A percentile compares a stretch with the other conserved stretches of the same genome.
phyloP scores from a whole-genome alignment of 2,797 vertebrate genomes.

The Sorex maritimensis region DNA sequence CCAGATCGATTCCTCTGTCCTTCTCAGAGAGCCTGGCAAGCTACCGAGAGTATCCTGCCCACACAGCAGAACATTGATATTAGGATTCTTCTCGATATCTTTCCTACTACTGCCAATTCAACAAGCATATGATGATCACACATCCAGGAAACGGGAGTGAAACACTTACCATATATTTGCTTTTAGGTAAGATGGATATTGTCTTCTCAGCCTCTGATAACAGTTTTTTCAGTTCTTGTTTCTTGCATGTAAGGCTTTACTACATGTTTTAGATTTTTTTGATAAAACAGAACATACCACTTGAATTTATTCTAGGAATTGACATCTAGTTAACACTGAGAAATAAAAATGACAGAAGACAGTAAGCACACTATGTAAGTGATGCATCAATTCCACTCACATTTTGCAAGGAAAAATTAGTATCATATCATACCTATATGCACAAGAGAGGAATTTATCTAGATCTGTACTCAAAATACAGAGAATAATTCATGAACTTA shows the following conservation, averaged over 20 bases:
- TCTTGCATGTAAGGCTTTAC: not conserved
- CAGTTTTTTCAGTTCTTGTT: not conserved
- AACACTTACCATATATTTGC: slow-evolving; percentile 21
- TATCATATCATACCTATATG: not conserved
- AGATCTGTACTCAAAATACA: not conserved
- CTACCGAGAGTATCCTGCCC: too few species aligned
- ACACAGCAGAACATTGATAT: not conserved
- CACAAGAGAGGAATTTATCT: not conserved
- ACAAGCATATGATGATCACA: too few species aligned
- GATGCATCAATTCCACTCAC: not conserved
- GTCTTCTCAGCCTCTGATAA: slow-evolving; percentile 49
- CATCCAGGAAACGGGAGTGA: slow-evolving; percentile 35
- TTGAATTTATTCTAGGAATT: not conserved
- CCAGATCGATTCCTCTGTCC: too few species aligned
- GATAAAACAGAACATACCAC: not conserved
- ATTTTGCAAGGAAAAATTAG: not conserved
- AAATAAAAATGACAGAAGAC: not conserved
- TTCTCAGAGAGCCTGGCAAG: too few species aligned
- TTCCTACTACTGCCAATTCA: not conserved
- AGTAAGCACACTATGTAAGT: too few species aligned
- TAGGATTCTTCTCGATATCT: slow-evolving; percentile 10
- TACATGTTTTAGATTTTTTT: slow-evolving; percentile 26
- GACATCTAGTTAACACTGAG: not conserved
- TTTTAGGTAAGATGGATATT: not conserved
- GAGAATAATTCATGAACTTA: not conserved